Base-by-base conservation (phyloP, 2,888 invertebrate species). In the Drosophila niveifrons region DNA sequence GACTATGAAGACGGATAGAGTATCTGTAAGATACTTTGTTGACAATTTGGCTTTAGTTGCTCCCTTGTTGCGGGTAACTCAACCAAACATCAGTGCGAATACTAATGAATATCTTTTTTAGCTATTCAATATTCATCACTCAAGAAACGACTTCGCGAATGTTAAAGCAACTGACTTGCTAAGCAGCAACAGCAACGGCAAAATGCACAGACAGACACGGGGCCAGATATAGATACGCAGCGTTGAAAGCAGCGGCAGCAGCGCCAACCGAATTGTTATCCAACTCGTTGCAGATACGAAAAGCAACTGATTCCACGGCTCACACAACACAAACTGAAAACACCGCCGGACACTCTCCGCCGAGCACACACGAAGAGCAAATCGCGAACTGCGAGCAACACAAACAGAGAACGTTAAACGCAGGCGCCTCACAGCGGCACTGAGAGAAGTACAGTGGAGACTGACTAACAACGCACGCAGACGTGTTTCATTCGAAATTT, bases 201-300 rank as follows among this genome's bases (percentile, higher is more conserved):
- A 55, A 47, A 52, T 31, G 66, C 61, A 59, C 66, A 50, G 62
- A 50, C 55, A 55, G 39, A 73, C 50, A 64, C 50, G 18, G 31
- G 18, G 31, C 7, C 43, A 64, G 41, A 64, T 48, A 56, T 17
- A 53, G 53, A 44, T 50, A 78, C 66, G 61, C 63, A 68, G 66
- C 56, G 59, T 57, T 34, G 41, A 56, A 65, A 48, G 66, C 64
- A 48, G 66, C 64, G 71, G 63, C 80, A 66, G 68, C 65, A 78
- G 68, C 70, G 75, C 72, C 72, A 75, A 53, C 75, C 80, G 73
- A 70, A 73, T 65, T 72, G 72, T 68, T 75, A 82, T 81, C 87
- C 89, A 79, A 82, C 82, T 78, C 87, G 82, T 77, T 83, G 81
- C 79, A 85, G 78, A 80, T 79, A 78, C 80, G 71, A 76, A 72